Evolutionary conservation across 2,113 vertebrate genomes (phyloP), one percentile per base, ranked within the genome.

Genomic region (Perognathus longimembris): DNA sequence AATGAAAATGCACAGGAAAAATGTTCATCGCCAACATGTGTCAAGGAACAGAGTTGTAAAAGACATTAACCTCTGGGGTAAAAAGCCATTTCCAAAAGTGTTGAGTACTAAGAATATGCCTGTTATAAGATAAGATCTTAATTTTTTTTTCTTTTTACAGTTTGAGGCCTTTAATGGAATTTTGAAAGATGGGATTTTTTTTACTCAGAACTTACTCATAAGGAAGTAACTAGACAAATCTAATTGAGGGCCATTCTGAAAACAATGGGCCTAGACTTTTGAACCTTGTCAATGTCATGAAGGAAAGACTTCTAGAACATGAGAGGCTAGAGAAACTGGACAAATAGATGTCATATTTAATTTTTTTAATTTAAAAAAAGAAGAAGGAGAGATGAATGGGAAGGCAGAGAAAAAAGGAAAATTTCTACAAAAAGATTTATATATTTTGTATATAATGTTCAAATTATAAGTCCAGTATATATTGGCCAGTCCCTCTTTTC

Each of bases 1-100:
- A 94, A 85, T 81, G 66, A 14, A 63, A 73, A 77, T 34, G 50
- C 32, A n/a, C 32, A 89, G 70, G 40, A 85, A 64, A 90, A 92
- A 95, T n/a, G 76, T 22, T 85, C 75, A 73, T 9, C 67, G 40
- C 45, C 67, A 93, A 88, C 30, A 91, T 78, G n/a, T 90, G 63
- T 30, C 81, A 57, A 32, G 73, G 57, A n/a, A 70, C 12, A 91
- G 76, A 83, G 74, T 78, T 80, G 89, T 21, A 76, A 45, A 17
- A 93, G 84, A 90, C 76, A 76, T 38, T 9, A 87, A 93, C 20
- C 6, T 34, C 71, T 75, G 50, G 40, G 85, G 84, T 88, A 82
- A 81, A 78, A 54, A 54, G 50, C 50, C 17, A 71, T 76, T 83
- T 90, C 34, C 63, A 87, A 69, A 14, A 85, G 70, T 32, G 26